A percentile compares a stretch with the other conserved stretches of the same genome.
These are phyloP conservation scores for Drosophila bunnanda DNA, from an alignment of 2,888 invertebrate genomes.

Conservation along the genomic window DNA sequence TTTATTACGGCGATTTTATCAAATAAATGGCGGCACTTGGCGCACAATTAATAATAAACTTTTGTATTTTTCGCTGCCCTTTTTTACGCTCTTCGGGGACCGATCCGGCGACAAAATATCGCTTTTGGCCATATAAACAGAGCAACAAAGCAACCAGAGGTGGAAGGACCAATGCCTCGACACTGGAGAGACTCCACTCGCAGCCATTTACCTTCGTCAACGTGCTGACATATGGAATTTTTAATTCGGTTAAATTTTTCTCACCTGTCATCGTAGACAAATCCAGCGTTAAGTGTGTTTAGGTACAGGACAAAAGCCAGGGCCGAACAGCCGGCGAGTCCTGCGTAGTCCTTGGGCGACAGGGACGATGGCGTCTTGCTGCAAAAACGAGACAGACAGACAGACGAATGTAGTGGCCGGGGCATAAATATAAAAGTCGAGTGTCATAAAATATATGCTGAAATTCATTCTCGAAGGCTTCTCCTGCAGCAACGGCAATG, in stretches of 20 bases:
- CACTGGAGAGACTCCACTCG: no score
- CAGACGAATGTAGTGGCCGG: slow-evolving; percentile 49
- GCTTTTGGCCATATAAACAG: slow-evolving; percentile 35
- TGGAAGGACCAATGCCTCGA: slow-evolving; percentile 1
- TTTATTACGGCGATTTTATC: slow-evolving; percentile 76
- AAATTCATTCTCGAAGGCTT: slow-evolving; percentile 70
- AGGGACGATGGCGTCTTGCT: slow-evolving; percentile 85
- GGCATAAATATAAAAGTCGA: slow-evolving; percentile 76
- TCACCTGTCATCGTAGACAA: slow-evolving; percentile 98
- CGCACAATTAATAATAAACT: slow-evolving; percentile 75
- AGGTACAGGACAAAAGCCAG: slow-evolving; percentile 94
- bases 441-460: slow-evolving; percentile 74
- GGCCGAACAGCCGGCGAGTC: slow-evolving; percentile 89
- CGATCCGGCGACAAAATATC: slow-evolving; percentile 54
- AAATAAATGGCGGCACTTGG: slow-evolving; percentile 75
- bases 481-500: slow-evolving; percentile 17
- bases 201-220: slow-evolving; percentile 77
- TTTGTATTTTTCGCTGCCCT: slow-evolving; percentile 33
- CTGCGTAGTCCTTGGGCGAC: slow-evolving; percentile 89
- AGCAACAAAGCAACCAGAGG: background rate
- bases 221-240: slow-evolving; percentile 78
- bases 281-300: slow-evolving; percentile 95
- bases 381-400: slow-evolving; percentile 43
- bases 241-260: slow-evolving; percentile 81
- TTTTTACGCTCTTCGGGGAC: slow-evolving; percentile 18